Percentiles rank a stretch among this genome's conserved stretches.
phyloP scores from a whole-genome alignment of 2,888 invertebrate species.

The Boloria selene region DNA sequence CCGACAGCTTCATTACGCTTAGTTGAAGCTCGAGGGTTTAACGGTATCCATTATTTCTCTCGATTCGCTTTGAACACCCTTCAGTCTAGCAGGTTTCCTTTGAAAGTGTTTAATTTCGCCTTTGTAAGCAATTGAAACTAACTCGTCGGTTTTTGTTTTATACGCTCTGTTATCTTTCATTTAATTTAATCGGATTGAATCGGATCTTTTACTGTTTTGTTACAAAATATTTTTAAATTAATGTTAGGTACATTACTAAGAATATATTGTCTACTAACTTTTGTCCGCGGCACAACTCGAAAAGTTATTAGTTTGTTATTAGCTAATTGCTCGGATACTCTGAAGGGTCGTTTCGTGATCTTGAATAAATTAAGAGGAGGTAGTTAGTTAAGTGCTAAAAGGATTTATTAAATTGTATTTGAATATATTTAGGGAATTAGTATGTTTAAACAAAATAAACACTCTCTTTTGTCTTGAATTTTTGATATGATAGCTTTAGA shows the following conservation, averaged over 20 bases:
- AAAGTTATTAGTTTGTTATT: too few relatives aligned
- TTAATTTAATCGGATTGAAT: slow-evolving; percentile 22
- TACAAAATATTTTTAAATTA: background rate
- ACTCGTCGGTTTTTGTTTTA: slow-evolving; percentile 14
- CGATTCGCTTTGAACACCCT: slow-evolving; percentile 33
- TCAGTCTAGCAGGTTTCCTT: slow-evolving; percentile 26
- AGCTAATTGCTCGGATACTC: too few relatives aligned
- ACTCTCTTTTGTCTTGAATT: too few relatives aligned
- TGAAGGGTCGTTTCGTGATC: too few relatives aligned
- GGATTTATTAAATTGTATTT: too few relatives aligned
- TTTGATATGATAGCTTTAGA: too few relatives aligned
- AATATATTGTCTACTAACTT: too few relatives aligned
- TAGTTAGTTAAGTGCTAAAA: too few relatives aligned
- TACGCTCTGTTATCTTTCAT: slow-evolving; percentile 31
- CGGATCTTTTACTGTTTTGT: background rate
- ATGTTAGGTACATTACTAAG: background rate
- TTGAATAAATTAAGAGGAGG: too few relatives aligned
- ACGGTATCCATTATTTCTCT: slow-evolving; percentile 50
- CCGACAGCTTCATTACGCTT: slow-evolving; percentile 59
- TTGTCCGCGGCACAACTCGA: too few relatives aligned
- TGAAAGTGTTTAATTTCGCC: slow-evolving; percentile 33
- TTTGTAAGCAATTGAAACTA: slow-evolving; percentile 14
- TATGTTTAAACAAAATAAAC: too few relatives aligned
- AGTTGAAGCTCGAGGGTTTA: slow-evolving; percentile 53
- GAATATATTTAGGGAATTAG: too few relatives aligned